These are phyloP conservation scores for Euproctis similis DNA, from an alignment of 2,888 invertebrate genomes.

Conservation along the genomic window DNA sequence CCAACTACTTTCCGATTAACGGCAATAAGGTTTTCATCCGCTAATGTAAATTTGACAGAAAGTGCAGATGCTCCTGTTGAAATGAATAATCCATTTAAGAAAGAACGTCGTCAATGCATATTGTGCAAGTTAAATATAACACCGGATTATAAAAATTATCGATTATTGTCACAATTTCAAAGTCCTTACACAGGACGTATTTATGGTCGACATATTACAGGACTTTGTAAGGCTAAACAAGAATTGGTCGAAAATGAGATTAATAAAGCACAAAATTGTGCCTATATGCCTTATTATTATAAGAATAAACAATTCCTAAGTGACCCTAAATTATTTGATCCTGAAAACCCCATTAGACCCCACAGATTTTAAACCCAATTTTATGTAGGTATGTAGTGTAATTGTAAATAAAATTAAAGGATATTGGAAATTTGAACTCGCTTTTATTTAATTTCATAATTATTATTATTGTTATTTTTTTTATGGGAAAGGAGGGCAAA, in stretches of 20 bases:
- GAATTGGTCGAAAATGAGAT: slow-evolving; percentile 83
- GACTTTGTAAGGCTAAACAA: slow-evolving; percentile 91
- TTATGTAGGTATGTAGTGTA: no score
- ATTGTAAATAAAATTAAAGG: no score
- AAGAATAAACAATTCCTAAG: slow-evolving; percentile 87
- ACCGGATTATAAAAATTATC: slow-evolving; percentile 93
- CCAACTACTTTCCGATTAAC: slow-evolving; percentile 29
- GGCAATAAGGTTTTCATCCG: slow-evolving; percentile 33
- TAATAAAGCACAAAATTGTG: slow-evolving; percentile 82
- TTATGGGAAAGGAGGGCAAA: no score
- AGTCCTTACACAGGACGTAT: slow-evolving; percentile 95
- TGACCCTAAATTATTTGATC: slow-evolving; percentile 94
- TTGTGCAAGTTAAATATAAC: slow-evolving; percentile 88
- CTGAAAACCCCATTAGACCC: slow-evolving; percentile 86
- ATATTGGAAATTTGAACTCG: no score
- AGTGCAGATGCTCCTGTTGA: slow-evolving; percentile 65
- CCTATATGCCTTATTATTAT: slow-evolving; percentile 87
- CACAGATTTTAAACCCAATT: slow-evolving; percentile 76
- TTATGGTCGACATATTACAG: slow-evolving; percentile 95
- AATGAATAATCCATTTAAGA: slow-evolving; percentile 87
- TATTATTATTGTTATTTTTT: no score
- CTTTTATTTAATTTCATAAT: no score
- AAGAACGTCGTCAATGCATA: slow-evolving; percentile 83
- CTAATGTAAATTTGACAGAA: slow-evolving; percentile 21
- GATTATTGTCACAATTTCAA: slow-evolving; percentile 95